Evolutionary conservation across 2,888 invertebrate species (phyloP).

Genomic region (Dioctria linearis): DNA sequence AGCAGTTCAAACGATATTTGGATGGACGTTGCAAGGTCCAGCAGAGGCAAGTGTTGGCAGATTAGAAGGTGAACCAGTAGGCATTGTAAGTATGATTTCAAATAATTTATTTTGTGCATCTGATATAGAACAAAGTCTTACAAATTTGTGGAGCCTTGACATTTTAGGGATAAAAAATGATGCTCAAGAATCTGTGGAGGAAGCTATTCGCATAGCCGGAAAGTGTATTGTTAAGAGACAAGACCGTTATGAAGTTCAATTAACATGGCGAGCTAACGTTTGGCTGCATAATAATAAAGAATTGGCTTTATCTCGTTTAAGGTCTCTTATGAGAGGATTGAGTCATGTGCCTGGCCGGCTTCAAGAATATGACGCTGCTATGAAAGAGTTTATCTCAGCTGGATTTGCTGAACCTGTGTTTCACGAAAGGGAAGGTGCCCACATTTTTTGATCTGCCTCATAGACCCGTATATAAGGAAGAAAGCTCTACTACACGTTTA

Average conservation of each 20-base stretch:
- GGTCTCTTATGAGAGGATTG: neutral
- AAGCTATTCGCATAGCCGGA: neutral
- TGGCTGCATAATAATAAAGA: neutral
- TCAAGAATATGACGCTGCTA: neutral
- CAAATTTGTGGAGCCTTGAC: neutral
- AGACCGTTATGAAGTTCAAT: neutral
- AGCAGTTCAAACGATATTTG: conserved; percentile 51
- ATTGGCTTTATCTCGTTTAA: neutral
- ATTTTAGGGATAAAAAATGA: neutral
- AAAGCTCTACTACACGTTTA: neutral
- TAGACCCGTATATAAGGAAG: neutral
- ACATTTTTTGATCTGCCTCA: neutral
- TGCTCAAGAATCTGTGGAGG: neutral
- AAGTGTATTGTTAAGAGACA: neutral
- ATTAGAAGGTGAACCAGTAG: neutral
- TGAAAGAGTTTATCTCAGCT: neutral
- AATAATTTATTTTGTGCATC: too few species aligned
- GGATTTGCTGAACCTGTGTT: neutral
- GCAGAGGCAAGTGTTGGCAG: neutral
- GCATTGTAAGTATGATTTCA: too few species aligned
- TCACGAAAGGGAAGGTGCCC: neutral
- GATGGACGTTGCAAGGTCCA: conserved; percentile 53
- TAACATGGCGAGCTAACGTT: neutral
- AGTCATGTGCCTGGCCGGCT: neutral
- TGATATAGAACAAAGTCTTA: too few species aligned